These are phyloP conservation scores for Halesus radiatus DNA, from an alignment of 1,140 invertebrate genomes.

Conservation along the genomic window DNA sequence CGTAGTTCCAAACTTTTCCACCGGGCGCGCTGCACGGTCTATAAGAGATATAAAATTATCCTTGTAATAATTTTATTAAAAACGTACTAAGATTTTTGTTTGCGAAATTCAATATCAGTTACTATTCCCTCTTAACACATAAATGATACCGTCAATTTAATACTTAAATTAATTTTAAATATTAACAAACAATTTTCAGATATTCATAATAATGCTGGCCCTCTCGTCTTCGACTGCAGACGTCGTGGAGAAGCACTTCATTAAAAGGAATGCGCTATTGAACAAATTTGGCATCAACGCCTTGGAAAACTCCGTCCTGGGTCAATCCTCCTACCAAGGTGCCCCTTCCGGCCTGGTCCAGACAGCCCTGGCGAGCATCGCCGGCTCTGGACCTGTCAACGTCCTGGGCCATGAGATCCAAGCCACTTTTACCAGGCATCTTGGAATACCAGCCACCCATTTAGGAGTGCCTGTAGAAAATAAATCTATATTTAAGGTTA, in stretches of 20 bases:
- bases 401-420: slow-evolving; percentile 4
- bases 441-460: background rate
- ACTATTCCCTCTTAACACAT: too few species aligned
- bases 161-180: background rate
- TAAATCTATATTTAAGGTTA: slow-evolving; percentile 9
- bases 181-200: slow-evolving; percentile 12
- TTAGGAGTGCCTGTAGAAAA: background rate
- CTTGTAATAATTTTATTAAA: too few species aligned
- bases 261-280: background rate
- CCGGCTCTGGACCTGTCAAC: slow-evolving; percentile 2
- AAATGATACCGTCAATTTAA: too few species aligned
- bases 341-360: background rate
- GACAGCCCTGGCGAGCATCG: slow-evolving; percentile 1
- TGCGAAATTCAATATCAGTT: too few species aligned
- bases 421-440: background rate
- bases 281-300: background rate
- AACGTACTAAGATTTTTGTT: too few species aligned
- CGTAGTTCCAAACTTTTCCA: too few species aligned
- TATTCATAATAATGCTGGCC: background rate
- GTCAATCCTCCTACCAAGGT: background rate
- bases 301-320: slow-evolving; percentile 4
- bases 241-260: background rate
- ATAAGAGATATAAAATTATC: too few species aligned
- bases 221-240: background rate
- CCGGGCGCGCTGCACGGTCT: too few species aligned